phyloP scores from a whole-genome alignment of 2,888 invertebrate genomes.

The Morpho achilles region DNA sequence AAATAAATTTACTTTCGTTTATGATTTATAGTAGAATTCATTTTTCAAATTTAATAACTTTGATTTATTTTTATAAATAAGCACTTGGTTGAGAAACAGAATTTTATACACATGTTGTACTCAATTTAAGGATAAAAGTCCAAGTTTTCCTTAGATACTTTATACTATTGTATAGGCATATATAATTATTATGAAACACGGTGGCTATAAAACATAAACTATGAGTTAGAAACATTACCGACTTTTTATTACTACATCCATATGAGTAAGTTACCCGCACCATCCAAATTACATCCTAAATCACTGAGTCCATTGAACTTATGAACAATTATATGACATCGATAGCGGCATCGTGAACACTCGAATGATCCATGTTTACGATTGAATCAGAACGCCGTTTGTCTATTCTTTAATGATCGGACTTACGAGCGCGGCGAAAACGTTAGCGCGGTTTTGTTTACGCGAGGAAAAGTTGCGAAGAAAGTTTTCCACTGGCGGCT shows the following conservation, averaged over 20 bases:
- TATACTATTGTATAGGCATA: too few relatives aligned
- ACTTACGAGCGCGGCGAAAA: constrained; percentile 43
- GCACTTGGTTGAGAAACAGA: background rate
- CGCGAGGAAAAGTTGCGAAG: constrained; percentile 74
- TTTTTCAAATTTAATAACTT: background rate
- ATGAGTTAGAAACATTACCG: constrained; percentile 65
- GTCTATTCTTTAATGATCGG: constrained; percentile 16
- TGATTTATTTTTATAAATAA: background rate
- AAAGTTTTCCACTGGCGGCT: constrained; percentile 72
- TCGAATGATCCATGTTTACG: constrained; percentile 4
- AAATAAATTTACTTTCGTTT: constrained; percentile 8
- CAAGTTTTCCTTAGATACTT: too few relatives aligned
- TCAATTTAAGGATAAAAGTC: too few relatives aligned
- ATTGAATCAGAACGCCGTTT: constrained; percentile 2
- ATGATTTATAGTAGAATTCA: background rate
- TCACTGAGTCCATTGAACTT: constrained; percentile 23
- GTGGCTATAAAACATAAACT: constrained; percentile 14
- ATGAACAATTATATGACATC: constrained; percentile 8
- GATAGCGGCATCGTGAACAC: constrained; percentile 13
- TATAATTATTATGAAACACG: too few relatives aligned
- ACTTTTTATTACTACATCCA: constrained; percentile 77
- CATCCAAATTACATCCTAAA: constrained; percentile 54
- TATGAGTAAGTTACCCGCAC: constrained; percentile 61
- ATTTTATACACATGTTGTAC: too few relatives aligned
- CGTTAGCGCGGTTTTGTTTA: constrained; percentile 64